Evolutionary conservation across 1,140 invertebrate species (phyloP), one percentile per base, ranked within the genome.

Genomic region (Hycleus cichorii): DNA sequence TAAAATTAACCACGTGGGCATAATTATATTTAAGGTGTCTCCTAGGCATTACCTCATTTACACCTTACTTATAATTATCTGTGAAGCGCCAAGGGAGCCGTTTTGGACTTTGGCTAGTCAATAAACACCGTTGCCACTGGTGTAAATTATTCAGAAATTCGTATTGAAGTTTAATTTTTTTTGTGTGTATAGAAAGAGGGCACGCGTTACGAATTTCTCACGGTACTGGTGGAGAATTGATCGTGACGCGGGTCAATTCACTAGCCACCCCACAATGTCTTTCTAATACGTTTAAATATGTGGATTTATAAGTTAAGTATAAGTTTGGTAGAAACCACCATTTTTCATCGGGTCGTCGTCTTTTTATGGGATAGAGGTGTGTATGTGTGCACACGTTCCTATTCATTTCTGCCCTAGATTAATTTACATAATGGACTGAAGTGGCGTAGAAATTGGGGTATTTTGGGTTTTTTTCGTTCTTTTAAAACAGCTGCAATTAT

Each of bases 41-140:
- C 53, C n/a, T 47, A 45, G 53, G 47, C 53, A 24, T 45, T 43
- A 56, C 53, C 53, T 56, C 53, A 56, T 56, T 56, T 47, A 56
- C 53, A 56, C 53, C 53, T 56, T 56, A 56, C 47, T 56, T 56
- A 56, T 56, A 56, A 56, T 56, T 56, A 56, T 48, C 42, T 53
- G 51, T 45, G 46, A 53, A 53, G 38, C 42, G 40, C 26, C 51
- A 44, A 25, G 51, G 46, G 51, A 32, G 51, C 43, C 51, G 42
- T 32, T 53, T 53, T 53, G 51, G 42, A 53, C 51, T 25, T 44
- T 53, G 7, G 32, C 18, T 32, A 42, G 51, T 53, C 51, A 53
- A 12, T 45, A 39, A 18, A 18, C 18, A 32, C 32, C 2, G 7
- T 7, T 42, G 6, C 47, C 1, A 18, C 18, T 18, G 18, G 1